Evolutionary conservation across 1,140 invertebrate genomes (phyloP).

Genomic region (Meloidogyne chitwoodi): DNA sequence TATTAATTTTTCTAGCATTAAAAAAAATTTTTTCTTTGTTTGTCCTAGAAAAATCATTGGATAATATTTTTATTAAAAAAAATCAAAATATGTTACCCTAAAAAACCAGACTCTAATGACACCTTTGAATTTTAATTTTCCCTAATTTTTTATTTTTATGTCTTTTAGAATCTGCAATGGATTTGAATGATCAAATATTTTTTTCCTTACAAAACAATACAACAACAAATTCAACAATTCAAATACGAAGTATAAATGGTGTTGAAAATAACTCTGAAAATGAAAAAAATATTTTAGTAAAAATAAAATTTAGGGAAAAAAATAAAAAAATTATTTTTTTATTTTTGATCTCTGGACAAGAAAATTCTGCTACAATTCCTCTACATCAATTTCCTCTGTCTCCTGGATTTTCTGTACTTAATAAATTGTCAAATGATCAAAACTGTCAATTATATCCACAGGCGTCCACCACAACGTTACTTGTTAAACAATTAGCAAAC

Average conservation of each 20-base stretch:
- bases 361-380: background rate
- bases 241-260: background rate
- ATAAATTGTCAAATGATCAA: background rate
- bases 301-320: background rate
- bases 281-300: background rate
- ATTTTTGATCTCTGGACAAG: background rate
- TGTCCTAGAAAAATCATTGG: too few relatives aligned
- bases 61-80: too few relatives aligned
- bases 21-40: too few relatives aligned
- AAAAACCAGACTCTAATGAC: too few relatives aligned
- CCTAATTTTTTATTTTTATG: too few relatives aligned
- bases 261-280: background rate
- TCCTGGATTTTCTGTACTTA: background rate
- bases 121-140: too few relatives aligned
- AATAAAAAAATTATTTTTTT: too few relatives aligned
- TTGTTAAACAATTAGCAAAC: background rate
- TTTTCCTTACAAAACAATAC: background rate
- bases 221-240: background rate
- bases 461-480: background rate
- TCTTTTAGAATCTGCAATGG: background rate
- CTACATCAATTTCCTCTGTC: background rate
- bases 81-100: too few relatives aligned
- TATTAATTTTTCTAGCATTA: too few relatives aligned
- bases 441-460: background rate
- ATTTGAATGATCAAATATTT: background rate